phyloP scores from a whole-genome alignment of 1,140 invertebrate species.

The Tetramorium simillimum region DNA sequence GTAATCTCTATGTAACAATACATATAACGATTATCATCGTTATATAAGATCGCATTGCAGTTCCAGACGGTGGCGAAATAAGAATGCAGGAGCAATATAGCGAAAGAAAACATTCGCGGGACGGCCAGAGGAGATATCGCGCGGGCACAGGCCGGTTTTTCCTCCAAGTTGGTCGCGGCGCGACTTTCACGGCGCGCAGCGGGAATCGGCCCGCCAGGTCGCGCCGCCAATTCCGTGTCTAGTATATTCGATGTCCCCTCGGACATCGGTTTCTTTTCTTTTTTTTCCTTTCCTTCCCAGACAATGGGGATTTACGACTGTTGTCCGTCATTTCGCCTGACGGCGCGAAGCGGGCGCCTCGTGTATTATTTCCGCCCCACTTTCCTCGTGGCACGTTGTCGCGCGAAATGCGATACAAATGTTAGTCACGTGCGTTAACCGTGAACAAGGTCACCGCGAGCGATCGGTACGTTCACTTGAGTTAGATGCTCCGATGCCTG shows the following conservation, averaged over 20 bases:
- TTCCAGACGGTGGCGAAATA: neutral
- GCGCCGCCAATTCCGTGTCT: neutral
- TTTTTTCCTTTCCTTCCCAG: neutral
- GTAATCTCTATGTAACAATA: neutral
- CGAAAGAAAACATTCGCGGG: neutral
- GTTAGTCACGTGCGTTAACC: slow-evolving; percentile 1
- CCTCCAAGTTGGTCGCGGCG: neutral
- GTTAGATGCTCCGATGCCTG: neutral
- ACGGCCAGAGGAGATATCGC: neutral
- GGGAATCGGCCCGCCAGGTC: slow-evolving; percentile 11
- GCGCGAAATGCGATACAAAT: slow-evolving; percentile 4
- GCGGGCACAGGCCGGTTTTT: neutral
- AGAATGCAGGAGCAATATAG: neutral
- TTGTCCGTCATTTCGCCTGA: neutral
- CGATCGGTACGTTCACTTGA: neutral
- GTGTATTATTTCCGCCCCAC: slow-evolving; percentile 21
- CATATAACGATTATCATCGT: neutral
- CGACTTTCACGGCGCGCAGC: slow-evolving; percentile 1
- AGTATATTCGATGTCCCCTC: neutral
- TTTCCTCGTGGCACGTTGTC: slow-evolving; percentile 35
- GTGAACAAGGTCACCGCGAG: slow-evolving; percentile 45
- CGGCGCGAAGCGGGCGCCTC: neutral
- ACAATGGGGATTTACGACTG: neutral
- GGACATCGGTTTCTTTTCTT: neutral
- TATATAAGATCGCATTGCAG: slow-evolving; percentile 8